A percentile compares a stretch with the other conserved stretches of the same genome.
These are phyloP conservation scores for Pelobates cultripes DNA, from an alignment of 2,797 vertebrate genomes.

Conservation along the genomic window DNA sequence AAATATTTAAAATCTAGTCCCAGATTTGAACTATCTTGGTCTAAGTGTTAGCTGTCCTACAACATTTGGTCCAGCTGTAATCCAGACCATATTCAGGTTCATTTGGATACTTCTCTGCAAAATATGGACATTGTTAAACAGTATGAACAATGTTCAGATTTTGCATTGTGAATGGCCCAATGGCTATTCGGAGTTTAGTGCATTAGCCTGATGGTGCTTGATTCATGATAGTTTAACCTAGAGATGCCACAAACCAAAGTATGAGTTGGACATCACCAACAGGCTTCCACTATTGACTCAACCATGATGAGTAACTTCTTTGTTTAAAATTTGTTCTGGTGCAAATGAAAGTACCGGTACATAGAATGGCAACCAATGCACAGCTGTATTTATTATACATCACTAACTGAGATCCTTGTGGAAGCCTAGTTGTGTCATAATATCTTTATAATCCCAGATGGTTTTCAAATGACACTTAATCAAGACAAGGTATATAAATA, in stretches of 20 bases:
- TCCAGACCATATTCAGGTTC: too few species aligned
- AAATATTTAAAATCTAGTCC: too few species aligned
- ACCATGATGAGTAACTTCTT: slow-evolving; percentile 11
- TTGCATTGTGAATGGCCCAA: too few species aligned
- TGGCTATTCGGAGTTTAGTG: too few species aligned
- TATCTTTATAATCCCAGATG: slow-evolving; percentile 49
- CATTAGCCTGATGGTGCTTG: not conserved
- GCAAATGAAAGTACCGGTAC: slow-evolving; percentile 1
- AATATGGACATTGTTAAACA: too few species aligned
- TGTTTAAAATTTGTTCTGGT: slow-evolving; percentile 17
- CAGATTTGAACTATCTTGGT: too few species aligned
- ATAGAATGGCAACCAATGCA: slow-evolving; percentile 16
- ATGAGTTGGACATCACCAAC: not conserved
- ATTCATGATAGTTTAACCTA: slow-evolving; percentile 17
- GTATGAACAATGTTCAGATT: too few species aligned
- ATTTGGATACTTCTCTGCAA: too few species aligned
- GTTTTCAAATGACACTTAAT: slow-evolving; percentile 55
- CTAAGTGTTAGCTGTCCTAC: too few species aligned
- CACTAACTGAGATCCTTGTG: slow-evolving; percentile 46
- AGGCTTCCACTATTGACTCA: not conserved
- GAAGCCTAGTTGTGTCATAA: slow-evolving; percentile 46
- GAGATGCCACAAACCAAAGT: not conserved
- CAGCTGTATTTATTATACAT: slow-evolving; percentile 54
- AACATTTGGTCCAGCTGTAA: too few species aligned
- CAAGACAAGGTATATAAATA: slow-evolving; percentile 47